Percentiles rank a stretch among this genome's conserved stretches.
Conservation (phyloP, 2,797 vertebrate species). For the Nannoperca obscura region DNA sequence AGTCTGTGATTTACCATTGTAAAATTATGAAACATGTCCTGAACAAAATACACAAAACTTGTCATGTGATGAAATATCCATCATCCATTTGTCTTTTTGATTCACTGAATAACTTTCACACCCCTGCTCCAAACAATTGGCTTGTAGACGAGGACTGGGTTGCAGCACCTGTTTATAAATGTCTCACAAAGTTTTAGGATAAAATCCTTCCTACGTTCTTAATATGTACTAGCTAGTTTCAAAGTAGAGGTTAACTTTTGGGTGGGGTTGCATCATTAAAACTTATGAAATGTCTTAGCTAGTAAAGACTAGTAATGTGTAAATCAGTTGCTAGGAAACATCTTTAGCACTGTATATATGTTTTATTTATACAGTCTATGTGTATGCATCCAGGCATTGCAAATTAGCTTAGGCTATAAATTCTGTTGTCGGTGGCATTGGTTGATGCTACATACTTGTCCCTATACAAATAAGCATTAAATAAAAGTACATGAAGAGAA, state of each 20-base stretch:
- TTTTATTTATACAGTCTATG: background rate
- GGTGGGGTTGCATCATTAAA: background rate
- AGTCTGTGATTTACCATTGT: background rate
- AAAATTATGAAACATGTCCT: background rate
- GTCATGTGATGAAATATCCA: background rate
- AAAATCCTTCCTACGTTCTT: background rate
- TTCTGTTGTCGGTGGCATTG: too few relatives aligned
- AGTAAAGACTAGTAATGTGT: background rate
- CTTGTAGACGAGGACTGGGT: background rate
- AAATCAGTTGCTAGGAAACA: background rate
- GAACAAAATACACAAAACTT: background rate
- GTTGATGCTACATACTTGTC: too few relatives aligned
- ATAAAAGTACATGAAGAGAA: too few relatives aligned
- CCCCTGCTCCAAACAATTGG: background rate
- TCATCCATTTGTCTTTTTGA: background rate
- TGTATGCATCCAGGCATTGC: background rate
- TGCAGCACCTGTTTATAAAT: background rate
- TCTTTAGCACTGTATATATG: background rate
- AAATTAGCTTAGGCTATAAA: too few relatives aligned
- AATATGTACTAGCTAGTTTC: background rate
- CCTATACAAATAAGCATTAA: too few relatives aligned
- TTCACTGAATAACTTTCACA: background rate
- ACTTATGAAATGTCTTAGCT: background rate
- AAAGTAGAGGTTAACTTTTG: background rate
- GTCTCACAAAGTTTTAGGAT: background rate